A percentile compares a stretch with the other conserved stretches of the same genome.
Evolutionary conservation across 2,888 invertebrate species (phyloP).

Genomic region (Tachina grossa): DNA sequence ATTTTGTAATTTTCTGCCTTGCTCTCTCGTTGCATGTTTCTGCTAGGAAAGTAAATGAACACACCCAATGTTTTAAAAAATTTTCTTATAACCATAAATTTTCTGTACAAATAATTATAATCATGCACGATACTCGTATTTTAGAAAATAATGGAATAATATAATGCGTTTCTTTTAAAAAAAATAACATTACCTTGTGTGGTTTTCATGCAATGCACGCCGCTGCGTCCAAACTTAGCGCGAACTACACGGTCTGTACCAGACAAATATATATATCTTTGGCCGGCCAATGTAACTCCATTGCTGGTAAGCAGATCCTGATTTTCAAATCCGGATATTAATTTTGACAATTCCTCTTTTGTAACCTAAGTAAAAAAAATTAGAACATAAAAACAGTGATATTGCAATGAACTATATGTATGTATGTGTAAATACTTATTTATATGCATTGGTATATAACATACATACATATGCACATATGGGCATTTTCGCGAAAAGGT

Average conservation of each 20-base stretch:
- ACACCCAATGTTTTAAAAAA: too few species aligned
- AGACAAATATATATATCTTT: constrained; percentile 97
- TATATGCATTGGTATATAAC: background rate
- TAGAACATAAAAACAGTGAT: background rate
- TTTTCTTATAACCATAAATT: too few species aligned
- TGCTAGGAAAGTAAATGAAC: too few species aligned
- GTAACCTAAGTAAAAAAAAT: constrained; percentile 86
- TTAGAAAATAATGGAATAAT: too few species aligned
- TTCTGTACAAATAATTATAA: too few species aligned
- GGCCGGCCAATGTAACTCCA: constrained; percentile 95
- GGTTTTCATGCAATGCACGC: constrained; percentile 98
- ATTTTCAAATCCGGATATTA: constrained; percentile 95
- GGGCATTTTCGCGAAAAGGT: too few species aligned
- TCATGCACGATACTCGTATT: too few species aligned
- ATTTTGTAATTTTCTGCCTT: too few species aligned
- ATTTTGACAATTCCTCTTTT: constrained; percentile 95
- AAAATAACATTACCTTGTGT: constrained; percentile 88
- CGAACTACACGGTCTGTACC: constrained; percentile 96
- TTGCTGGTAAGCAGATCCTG: constrained; percentile 94
- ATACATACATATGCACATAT: background rate
- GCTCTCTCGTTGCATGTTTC: too few species aligned
- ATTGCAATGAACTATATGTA: background rate
- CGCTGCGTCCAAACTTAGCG: constrained; percentile 96
- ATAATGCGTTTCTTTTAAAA: too few species aligned
- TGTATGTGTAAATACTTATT: background rate